These are phyloP conservation scores for Phaenicophaeus curvirostris DNA, from an alignment of 2,797 vertebrate species.

Conservation along the genomic window DNA sequence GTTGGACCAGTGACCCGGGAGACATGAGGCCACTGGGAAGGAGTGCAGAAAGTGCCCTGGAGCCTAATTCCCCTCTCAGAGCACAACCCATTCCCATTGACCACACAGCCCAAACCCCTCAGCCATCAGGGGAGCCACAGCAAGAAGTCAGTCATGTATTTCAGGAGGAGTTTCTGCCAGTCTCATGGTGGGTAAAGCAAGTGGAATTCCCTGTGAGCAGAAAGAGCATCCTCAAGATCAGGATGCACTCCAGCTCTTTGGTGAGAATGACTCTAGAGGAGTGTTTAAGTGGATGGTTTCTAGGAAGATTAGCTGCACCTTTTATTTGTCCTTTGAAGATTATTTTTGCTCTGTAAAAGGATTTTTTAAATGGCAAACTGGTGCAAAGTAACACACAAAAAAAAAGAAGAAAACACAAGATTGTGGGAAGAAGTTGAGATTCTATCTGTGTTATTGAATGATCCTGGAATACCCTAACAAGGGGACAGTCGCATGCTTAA, in stretches of 20 bases:
- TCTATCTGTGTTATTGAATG: slow-evolving; percentile 56
- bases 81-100: neutral
- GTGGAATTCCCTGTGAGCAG: neutral
- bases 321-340: slow-evolving; percentile 43
- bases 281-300: neutral
- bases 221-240: neutral
- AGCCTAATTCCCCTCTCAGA: neutral
- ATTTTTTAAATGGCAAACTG: neutral
- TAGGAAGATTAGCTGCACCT: neutral
- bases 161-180: neutral
- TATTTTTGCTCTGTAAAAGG: neutral
- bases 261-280: neutral
- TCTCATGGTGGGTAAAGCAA: neutral
- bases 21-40: neutral
- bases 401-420: neutral
- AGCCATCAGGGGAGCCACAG: neutral
- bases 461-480: slow-evolving; percentile 39
- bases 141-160: neutral
- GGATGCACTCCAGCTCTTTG: neutral
- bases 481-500: slow-evolving; percentile 5
- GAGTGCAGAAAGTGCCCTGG: neutral
- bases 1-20: neutral
- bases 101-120: neutral
- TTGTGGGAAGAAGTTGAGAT: slow-evolving; percentile 48
- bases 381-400: neutral